A percentile compares a stretch with the other conserved stretches of the same genome.
These are phyloP conservation scores for Speoplatyrhinus poulsoni DNA, from an alignment of 2,113 vertebrate species.

Conservation along the genomic window DNA sequence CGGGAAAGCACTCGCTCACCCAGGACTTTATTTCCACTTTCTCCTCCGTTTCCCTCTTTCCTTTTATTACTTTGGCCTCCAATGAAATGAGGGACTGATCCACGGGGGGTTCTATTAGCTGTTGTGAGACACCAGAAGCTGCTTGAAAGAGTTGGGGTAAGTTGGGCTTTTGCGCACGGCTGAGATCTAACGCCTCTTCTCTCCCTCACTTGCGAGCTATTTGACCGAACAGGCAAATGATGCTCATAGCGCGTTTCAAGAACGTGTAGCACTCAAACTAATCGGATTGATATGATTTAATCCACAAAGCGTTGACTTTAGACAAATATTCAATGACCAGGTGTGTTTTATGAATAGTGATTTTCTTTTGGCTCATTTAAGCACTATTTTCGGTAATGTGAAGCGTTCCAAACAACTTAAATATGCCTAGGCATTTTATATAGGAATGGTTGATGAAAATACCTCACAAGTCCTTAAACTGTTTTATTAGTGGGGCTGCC, in stretches of 20 bases:
- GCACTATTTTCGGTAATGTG: conserved; percentile 1
- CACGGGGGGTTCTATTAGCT: neutral
- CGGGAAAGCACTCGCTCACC: conserved; percentile 56
- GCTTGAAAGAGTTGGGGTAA: conserved; percentile 58
- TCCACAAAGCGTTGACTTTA: no score
- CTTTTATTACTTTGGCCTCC: conserved; percentile 13
- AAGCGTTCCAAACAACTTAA: neutral
- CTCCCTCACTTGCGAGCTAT: neutral
- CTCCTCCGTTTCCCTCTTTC: neutral
- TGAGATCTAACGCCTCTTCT: neutral
- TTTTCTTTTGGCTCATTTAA: neutral
- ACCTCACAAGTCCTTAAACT: neutral
- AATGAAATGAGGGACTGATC: conserved; percentile 63
- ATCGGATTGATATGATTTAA: no score
- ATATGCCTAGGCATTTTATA: neutral
- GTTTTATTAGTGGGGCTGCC: conserved; percentile 14
- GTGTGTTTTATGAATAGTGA: neutral
- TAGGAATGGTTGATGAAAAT: conserved; percentile 43
- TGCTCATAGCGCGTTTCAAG: no score
- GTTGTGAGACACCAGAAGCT: conserved; percentile 39
- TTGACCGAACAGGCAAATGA: no score
- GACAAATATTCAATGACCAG: neutral
- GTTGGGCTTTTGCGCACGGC: conserved; percentile 54
- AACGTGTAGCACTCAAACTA: no score
- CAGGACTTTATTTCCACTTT: conserved; percentile 41